Percentiles rank a stretch among this genome's conserved stretches.
These are phyloP conservation scores for Venturia canescens DNA, from an alignment of 1,140 invertebrate species.

Conservation along the genomic window DNA sequence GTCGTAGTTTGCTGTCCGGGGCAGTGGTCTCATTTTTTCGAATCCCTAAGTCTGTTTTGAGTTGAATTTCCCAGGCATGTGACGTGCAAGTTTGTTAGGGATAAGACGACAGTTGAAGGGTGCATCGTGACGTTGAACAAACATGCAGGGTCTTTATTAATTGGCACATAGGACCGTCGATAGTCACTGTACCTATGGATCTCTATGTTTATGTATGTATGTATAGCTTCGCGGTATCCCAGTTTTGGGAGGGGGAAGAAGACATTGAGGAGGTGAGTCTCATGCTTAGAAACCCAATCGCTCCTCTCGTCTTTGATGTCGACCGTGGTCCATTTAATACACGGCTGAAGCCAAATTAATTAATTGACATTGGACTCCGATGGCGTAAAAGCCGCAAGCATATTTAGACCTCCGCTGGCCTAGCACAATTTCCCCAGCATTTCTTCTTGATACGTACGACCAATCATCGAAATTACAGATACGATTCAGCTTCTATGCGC, in stretches of 20 bases:
- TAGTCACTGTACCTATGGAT: background rate
- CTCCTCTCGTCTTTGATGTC: conserved; percentile 55
- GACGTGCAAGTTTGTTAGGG: conserved; percentile 4
- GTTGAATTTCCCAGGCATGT: too few species aligned
- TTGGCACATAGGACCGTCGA: conserved; percentile 46
- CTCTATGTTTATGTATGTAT: background rate
- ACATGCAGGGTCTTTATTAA: conserved; percentile 55
- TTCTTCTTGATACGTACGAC: background rate
- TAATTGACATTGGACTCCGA: conserved; percentile 59
- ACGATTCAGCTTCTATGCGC: background rate
- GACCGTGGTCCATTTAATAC: conserved; percentile 68
- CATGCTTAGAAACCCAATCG: conserved; percentile 15
- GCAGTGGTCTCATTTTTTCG: too few species aligned
- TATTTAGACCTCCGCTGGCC: background rate
- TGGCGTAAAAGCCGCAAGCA: conserved; percentile 2
- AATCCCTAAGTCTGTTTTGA: too few species aligned
- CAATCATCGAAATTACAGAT: background rate
- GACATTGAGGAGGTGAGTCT: conserved; percentile 6
- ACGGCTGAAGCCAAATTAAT: conserved; percentile 69
- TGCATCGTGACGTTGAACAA: conserved; percentile 36
- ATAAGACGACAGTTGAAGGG: conserved; percentile 50
- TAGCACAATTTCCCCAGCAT: background rate
- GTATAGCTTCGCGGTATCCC: background rate
- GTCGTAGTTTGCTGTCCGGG: too few species aligned
- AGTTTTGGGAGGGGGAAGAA: background rate